Evolutionary conservation across 2,797 vertebrate genomes (phyloP).

Genomic region (Lemur catta): DNA sequence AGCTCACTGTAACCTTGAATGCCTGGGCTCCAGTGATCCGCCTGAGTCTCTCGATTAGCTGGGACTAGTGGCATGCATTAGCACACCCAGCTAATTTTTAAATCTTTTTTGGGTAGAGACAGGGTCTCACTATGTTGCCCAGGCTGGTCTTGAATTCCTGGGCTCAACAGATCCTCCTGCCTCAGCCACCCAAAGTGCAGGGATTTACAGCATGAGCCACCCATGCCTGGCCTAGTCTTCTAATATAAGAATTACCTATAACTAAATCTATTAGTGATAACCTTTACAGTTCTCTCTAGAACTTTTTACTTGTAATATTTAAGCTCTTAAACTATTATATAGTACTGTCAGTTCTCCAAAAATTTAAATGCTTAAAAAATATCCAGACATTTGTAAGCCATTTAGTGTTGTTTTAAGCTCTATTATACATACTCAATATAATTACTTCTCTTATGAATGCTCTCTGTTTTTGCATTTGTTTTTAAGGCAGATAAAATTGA

Average conservation of each 20-base stretch:
- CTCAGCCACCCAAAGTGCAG: neutral
- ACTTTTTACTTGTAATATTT: slow-evolving; percentile 14
- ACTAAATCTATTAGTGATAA: slow-evolving; percentile 32
- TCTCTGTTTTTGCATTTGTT: neutral
- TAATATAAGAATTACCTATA: slow-evolving; percentile 11
- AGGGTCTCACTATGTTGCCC: neutral
- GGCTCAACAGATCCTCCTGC: neutral
- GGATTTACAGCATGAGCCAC: neutral
- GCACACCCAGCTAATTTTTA: neutral
- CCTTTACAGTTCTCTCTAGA: neutral
- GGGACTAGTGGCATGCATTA: neutral
- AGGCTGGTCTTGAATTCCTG: neutral
- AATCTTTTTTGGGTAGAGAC: neutral
- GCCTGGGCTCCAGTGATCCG: neutral
- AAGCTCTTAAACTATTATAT: neutral
- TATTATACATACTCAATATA: neutral
- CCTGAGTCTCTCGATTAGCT: neutral
- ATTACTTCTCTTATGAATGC: slow-evolving; percentile 1
- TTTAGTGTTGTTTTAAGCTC: slow-evolving; percentile 14
- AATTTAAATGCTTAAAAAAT: slow-evolving; percentile 19
- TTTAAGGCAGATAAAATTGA: slow-evolving; percentile 17
- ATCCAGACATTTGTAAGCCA: neutral
- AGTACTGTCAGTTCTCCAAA: slow-evolving; percentile 41
- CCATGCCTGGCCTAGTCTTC: neutral
- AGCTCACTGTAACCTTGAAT: neutral